phyloP scores from a whole-genome alignment of 30 jellyfish, hydroid and myxozoan species.

The Aurelia coerulea region DNA sequence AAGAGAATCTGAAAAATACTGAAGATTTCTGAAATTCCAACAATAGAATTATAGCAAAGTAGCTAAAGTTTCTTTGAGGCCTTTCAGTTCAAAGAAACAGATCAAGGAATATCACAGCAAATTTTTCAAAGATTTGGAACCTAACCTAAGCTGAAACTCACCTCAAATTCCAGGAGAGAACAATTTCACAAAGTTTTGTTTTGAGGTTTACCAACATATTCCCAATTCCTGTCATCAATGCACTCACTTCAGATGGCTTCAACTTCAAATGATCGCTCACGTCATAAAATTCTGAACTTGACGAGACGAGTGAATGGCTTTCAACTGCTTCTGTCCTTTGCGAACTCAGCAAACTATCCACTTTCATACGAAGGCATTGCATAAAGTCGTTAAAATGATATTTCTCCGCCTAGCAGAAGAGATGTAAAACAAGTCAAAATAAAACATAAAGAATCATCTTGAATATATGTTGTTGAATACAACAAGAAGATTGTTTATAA shows the following conservation, averaged over 20 bases:
- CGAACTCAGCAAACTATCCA: slow-evolving; percentile 62
- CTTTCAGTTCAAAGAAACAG: no score
- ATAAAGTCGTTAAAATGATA: slow-evolving; percentile 66
- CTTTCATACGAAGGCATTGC: slow-evolving; percentile 68
- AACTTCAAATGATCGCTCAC: slow-evolving; percentile 24
- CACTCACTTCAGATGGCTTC: slow-evolving; percentile 72
- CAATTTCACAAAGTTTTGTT: slow-evolving; percentile 75
- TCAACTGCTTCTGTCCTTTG: not conserved
- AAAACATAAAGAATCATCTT: no score
- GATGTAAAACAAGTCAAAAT: no score
- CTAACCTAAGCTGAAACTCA: no score
- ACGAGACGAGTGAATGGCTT: slow-evolving; percentile 13
- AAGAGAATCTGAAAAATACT: no score
- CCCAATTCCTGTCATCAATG: slow-evolving; percentile 68
- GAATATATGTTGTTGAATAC: no score
- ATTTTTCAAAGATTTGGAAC: no score
- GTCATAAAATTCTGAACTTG: not conserved
- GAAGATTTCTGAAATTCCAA: no score
- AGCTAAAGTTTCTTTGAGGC: no score
- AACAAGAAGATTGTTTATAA: no score
- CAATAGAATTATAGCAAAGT: no score
- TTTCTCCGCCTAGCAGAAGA: slow-evolving; percentile 45
- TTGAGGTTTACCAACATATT: slow-evolving; percentile 72
- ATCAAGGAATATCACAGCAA: no score
- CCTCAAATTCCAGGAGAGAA: slow-evolving; percentile 83